Base-by-base conservation (phyloP, 2,113 vertebrate genomes). In the Cavia aperea region DNA sequence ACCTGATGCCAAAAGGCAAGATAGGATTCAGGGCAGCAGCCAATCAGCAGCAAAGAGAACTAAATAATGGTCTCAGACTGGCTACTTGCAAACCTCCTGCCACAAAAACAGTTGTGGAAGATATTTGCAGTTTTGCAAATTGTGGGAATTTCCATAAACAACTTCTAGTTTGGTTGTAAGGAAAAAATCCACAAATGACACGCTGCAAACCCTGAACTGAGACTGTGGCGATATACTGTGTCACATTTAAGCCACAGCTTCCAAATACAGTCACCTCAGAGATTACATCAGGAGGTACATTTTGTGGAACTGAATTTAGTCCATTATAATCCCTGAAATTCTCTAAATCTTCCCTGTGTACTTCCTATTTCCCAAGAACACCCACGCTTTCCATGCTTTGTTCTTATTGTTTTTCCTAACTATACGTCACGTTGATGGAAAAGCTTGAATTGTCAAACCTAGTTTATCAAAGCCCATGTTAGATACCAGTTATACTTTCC, bases 181-280 rank as follows among this genome's bases (percentile, higher is more conserved):
- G 72, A 46, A 46, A 46, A 75, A 46, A 46, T 75, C 43, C 39
- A 1, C 39, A 0, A 26, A 46, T 43, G 5, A 24, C 43, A 15
- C 11, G 26, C 12, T 14, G 23, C 23, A 2, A 75, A 14, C 39
- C 11, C 23, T 29, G 23, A 75, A 5, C 43, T 26, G 24, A 1
- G 11, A 46, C 23, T 0, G 39, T 2, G 5, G 72, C 5, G 4
- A 13, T 75, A 26, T 14, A 26, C 39, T 3, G 18, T 75, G 3
- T 70, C 31, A 72, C 12, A 31, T 83, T 62, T 62, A 82, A 90
- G 13, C 16, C 8, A 39, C 2, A n/a, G 3, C 70, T 18, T 49
- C 19, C 46, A 92, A 86, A 90, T 60, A 4, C 16, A 82, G 24
- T 49, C 36, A 58, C n/a, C 26, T 58, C 66, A n/a, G 7, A 24